Base-by-base conservation (phyloP, 2,113 vertebrate genomes). In the Siphamia tubifer region DNA sequence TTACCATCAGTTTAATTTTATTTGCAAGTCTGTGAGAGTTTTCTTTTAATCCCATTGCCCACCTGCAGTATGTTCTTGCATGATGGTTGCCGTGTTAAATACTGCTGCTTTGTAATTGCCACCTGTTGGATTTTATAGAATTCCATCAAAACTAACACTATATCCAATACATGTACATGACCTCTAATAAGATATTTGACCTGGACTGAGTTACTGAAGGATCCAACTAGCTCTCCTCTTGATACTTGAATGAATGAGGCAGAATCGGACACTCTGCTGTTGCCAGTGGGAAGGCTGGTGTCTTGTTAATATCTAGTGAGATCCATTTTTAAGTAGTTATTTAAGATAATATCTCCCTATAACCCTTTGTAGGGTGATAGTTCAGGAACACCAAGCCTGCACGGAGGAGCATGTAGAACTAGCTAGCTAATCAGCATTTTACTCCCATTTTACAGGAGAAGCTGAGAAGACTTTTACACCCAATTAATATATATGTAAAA, bases 391-490 rank as follows among this genome's bases (percentile, higher is more conserved):
- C 68, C 83, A 65, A 63, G 53, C 79, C 81, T 87, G 74, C 57
- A 72, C 19, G 25, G 74, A 88, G 87, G 74, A 82, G 82, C 70
- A 83, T 69, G 68, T 87, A 91, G 84, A 80, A 64, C 79, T 91
- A 92, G 85, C 86, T 79, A 89, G 82, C 81, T 74, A 77, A 82
- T 88, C 86, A 86, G 89, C 80, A 52, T 82, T 89, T 90, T 91
- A 90, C 89, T 92, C 89, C 89, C 72, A 66, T 93, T 93, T 92
- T 90, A 93, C 85, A 92, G 90, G 90, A 91, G 91, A 89, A 70
- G 89, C 88, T 91, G 87, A 87, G 54, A 17, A 81, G 73, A 83
- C 80, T 73, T 86, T 79, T 70, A 87, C 85, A 89, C 67, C 82
- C 77, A 87, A 89, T 89, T 92, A 92, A 92, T 92, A 92, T 92